Base-by-base conservation (phyloP, 1,140 invertebrate genomes). In the Anthonomus grandis region DNA sequence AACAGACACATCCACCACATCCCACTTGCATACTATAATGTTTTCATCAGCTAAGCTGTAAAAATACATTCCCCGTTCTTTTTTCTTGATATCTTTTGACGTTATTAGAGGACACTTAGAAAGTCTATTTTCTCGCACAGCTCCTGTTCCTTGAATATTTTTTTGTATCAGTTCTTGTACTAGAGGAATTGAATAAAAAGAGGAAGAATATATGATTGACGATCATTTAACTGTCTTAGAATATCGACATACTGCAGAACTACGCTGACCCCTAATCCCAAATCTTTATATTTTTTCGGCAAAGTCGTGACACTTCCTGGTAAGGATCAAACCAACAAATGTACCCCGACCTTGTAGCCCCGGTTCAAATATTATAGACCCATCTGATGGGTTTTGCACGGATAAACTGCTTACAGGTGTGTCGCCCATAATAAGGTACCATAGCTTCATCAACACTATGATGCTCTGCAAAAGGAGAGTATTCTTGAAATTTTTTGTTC, bases 401-500 rank as follows among this genome's bases (percentile, higher is more conserved):
- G 15, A 63, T 65, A 47, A 48, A 63, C 41, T 61, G 57, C 56
- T 65, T 63, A 6, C 47, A 38, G 8, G 38, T 41, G 34, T 60
- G 61, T 17, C 39, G 12, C 6, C 60, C 56, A 47, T 61, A 64
- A 53, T 62, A 62, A 2, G 50, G 59, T 42, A 62, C 50, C 57
- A 55, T 59, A 19, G 13, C 21, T 23, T 59, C 57, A 27, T 47
- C 57, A 2, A 55, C 8, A 15, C 70, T 72, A 54, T 72, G 65
- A 59, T 70, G 52, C 44, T 70, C 60, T 62, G 63, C 19, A 15
- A 51, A 36, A 2, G 59, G 62, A n/a, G 59, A 53, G 27, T 22
- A 18, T 9, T 41, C 13, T 18, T 21, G 24, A 57, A 63, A 66
- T 15, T 27, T 56, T 36, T 51, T 13, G 27, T 49, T 63, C 15